phyloP scores from a whole-genome alignment of 2,797 vertebrate genomes.

The Crossoptilon crossoptilon region DNA sequence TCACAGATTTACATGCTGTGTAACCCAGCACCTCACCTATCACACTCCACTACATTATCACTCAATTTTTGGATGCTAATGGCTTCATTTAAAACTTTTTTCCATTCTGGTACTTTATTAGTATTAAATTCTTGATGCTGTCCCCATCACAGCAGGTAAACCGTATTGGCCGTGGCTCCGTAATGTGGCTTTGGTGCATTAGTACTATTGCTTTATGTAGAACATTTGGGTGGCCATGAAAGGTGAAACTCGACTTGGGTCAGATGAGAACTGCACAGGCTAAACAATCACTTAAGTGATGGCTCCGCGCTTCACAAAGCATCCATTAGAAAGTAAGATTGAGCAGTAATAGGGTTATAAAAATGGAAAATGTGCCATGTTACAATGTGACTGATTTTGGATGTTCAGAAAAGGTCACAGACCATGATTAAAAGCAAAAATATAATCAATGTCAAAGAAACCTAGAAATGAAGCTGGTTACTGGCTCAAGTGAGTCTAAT shows the following conservation, averaged over 20 bases:
- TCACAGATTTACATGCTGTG: neutral
- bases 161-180: neutral
- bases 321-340: neutral
- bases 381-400: neutral
- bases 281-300: neutral
- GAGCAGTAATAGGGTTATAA: slow-evolving; percentile 30
- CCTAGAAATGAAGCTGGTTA: slow-evolving; percentile 1
- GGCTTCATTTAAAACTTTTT: neutral
- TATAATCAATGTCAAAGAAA: slow-evolving; percentile 10
- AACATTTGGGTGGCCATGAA: neutral
- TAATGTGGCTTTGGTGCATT: slow-evolving; percentile 13
- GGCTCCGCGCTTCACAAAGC: neutral
- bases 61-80: neutral
- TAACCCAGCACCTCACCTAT: neutral
- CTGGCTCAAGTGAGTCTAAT: neutral
- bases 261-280: neutral
- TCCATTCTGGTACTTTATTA: neutral
- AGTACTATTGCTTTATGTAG: neutral
- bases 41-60: neutral
- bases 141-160: neutral
- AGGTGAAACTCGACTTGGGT: neutral
- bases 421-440: slow-evolving; percentile 13
- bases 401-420: slow-evolving; percentile 42
- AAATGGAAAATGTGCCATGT: slow-evolving; percentile 1
- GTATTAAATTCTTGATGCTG: neutral